A percentile compares a stretch with the other conserved stretches of the same genome.
Conservation (phyloP, 2,797 vertebrate genomes). For the Brachyalestes nurse region DNA sequence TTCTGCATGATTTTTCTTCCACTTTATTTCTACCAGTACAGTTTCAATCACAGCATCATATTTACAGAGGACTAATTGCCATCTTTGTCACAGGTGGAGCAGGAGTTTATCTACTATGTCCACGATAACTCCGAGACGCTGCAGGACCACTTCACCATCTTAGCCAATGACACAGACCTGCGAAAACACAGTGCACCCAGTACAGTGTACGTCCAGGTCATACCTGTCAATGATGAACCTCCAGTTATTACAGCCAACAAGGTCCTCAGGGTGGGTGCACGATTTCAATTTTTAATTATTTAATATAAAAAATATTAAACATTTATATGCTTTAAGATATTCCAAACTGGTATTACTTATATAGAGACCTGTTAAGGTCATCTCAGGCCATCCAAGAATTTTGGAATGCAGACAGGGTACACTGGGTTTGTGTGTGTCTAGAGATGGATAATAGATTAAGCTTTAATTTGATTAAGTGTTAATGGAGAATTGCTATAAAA, state of each 20-base stretch:
- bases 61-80: neutral
- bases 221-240: conserved; percentile 86
- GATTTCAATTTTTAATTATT: conserved; percentile 51
- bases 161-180: conserved; percentile 83
- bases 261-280: conserved; percentile 86
- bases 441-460: too few relatives aligned
- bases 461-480: too few relatives aligned
- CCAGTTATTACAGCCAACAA: conserved; percentile 86
- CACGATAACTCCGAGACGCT: conserved; percentile 86
- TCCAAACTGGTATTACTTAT: conserved; percentile 3
- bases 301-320: conserved; percentile 54
- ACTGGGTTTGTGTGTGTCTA: neutral
- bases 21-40: neutral
- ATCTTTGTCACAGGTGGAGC: conserved; percentile 79
- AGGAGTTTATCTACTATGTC: conserved; percentile 87
- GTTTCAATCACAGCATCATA: neutral
- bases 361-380: conserved; percentile 44
- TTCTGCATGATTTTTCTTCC: conserved; percentile 15
- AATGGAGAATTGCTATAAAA: too few relatives aligned
- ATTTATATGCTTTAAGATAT: conserved; percentile 24
- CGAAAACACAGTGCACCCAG: conserved; percentile 84
- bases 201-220: conserved; percentile 83
- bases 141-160: conserved; percentile 84
- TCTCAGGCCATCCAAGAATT: conserved; percentile 46
- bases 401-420: too few relatives aligned